Conservation (phyloP, 2,797 vertebrate species). For the Chelon auratus region DNA sequence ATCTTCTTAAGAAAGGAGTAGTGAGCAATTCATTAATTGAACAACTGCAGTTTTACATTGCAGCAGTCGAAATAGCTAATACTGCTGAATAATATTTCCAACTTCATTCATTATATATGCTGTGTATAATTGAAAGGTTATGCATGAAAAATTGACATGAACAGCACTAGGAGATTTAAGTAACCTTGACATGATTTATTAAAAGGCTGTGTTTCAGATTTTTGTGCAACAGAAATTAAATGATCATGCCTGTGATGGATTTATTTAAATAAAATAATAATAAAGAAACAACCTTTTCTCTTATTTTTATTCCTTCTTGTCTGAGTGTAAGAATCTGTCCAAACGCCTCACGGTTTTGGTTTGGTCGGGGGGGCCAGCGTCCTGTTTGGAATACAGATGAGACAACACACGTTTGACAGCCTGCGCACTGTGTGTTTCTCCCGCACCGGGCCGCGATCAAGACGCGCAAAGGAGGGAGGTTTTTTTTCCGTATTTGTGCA, state of each 20-base stretch:
- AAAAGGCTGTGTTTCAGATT: conserved; percentile 1
- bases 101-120: too few relatives aligned
- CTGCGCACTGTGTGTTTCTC: conserved; percentile 11
- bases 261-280: not conserved
- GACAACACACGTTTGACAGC: conserved; percentile 19
- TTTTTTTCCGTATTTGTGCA: too few relatives aligned
- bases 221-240: not conserved
- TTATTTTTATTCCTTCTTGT: conserved; percentile 23
- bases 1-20: conserved; percentile 35
- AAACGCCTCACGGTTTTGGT: conserved; percentile 36
- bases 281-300: not conserved
- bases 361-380: conserved; percentile 21
- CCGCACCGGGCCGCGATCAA: too few relatives aligned
- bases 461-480: too few relatives aligned
- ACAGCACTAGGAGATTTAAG: not conserved
- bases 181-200: not conserved
- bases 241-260: not conserved
- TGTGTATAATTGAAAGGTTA: not conserved
- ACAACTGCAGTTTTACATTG: not conserved
- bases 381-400: conserved; percentile 67
- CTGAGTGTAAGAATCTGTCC: conserved; percentile 37
- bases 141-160: not conserved
- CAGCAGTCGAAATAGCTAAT: not conserved
- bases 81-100: not conserved
- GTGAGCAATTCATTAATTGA: conserved; percentile 7